phyloP scores from a whole-genome alignment of 2,113 vertebrate species.

The Toxotes chatareus region DNA sequence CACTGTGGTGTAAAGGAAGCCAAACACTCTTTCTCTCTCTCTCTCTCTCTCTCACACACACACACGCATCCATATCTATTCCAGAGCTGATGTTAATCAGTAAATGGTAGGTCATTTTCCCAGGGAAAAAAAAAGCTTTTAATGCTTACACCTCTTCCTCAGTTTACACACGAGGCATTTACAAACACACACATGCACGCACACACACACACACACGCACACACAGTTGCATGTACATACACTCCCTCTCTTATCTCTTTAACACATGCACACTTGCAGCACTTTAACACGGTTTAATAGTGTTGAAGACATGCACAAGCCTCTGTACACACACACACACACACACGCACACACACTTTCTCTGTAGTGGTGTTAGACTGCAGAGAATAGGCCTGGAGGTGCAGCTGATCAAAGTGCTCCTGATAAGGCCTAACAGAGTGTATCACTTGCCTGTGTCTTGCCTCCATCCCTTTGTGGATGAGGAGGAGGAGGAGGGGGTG shows the following conservation, averaged over 20 bases:
- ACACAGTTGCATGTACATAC: background rate
- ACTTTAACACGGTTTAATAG: conserved; percentile 84
- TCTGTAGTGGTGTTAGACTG: conserved; percentile 91
- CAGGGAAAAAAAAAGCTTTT: conserved; percentile 47
- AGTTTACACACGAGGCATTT: background rate
- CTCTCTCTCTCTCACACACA: conserved; percentile 7
- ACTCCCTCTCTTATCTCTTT: background rate
- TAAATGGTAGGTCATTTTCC: conserved; percentile 86
- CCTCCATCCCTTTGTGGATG: conserved; percentile 88
- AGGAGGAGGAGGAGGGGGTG: conserved; percentile 76
- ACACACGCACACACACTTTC: conserved; percentile 79
- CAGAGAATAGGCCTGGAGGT: conserved; percentile 89
- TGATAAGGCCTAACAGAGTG: conserved; percentile 92
- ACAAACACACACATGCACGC: conserved; percentile 4
- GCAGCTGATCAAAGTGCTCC: conserved; percentile 87
- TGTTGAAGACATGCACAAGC: conserved; percentile 78
- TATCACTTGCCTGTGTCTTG: conserved; percentile 92
- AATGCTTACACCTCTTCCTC: conserved; percentile 58
- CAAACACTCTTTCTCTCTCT: background rate
- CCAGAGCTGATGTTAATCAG: conserved; percentile 24
- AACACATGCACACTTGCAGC: conserved; percentile 56
- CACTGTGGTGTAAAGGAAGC: conserved; percentile 40
- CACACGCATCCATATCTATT: background rate
- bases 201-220: background rate
- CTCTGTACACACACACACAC: conserved; percentile 7